These are phyloP conservation scores for Columba livia DNA, from an alignment of 2,113 vertebrate species.

Conservation along the genomic window DNA sequence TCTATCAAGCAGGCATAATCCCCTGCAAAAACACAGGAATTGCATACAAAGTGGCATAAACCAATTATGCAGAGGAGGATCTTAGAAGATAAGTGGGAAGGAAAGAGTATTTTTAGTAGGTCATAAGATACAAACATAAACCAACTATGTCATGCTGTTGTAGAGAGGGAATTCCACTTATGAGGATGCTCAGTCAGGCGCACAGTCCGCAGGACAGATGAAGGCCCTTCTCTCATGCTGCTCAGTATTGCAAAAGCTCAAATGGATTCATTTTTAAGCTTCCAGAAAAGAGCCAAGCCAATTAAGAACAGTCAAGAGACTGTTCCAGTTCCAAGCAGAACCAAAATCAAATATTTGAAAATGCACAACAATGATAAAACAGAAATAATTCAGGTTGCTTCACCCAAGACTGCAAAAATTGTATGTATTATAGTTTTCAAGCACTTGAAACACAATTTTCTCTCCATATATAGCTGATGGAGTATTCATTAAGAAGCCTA, in stretches of 20 bases:
- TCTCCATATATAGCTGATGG: background rate
- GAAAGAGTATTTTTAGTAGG: constrained; percentile 13
- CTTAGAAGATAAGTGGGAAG: background rate
- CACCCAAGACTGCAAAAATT: background rate
- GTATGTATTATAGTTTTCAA: background rate
- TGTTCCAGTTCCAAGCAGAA: background rate
- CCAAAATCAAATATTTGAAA: background rate
- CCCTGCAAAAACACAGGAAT: background rate
- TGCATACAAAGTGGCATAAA: background rate
- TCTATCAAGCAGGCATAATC: background rate
- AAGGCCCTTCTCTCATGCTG: background rate
- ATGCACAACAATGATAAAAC: background rate
- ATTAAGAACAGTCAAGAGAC: background rate
- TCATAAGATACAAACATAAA: constrained; percentile 36
- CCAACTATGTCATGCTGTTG: background rate
- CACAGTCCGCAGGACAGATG: background rate
- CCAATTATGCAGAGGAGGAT: background rate
- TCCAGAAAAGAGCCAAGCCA: background rate
- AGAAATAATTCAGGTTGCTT: background rate
- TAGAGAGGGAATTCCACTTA: constrained; percentile 39
- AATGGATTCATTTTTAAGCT: background rate
- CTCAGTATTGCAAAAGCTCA: background rate
- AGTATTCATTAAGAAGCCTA: background rate
- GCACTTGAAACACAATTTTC: background rate
- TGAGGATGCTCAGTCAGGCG: background rate